Percentiles rank a stretch among this genome's conserved stretches.
phyloP scores from a whole-genome alignment of 2,113 vertebrate species.

The Dasyurus viverrinus region DNA sequence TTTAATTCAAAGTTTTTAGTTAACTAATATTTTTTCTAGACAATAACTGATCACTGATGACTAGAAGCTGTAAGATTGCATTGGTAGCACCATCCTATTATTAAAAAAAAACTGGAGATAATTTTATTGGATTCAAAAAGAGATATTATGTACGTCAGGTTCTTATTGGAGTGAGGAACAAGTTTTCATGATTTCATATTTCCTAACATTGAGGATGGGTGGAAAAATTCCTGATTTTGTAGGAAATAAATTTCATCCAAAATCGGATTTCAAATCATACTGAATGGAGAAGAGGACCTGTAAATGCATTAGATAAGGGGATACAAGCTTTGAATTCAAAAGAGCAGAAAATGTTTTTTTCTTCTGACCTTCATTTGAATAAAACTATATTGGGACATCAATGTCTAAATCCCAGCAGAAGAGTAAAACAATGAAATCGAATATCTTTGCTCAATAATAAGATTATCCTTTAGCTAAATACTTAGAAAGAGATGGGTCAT shows the following conservation, averaged over 20 bases:
- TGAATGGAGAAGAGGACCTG: not conserved
- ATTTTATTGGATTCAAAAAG: constrained; percentile 8
- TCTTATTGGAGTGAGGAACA: not conserved
- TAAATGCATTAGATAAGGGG: not conserved
- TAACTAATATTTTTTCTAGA: not conserved
- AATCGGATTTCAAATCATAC: not conserved
- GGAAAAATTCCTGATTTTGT: not conserved
- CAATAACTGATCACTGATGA: not conserved
- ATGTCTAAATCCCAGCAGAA: not conserved
- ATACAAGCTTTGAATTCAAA: not conserved
- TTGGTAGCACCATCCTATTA: not conserved
- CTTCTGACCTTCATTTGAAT: not conserved
- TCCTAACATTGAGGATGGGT: not conserved
- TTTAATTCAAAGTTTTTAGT: not conserved
- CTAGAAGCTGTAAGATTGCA: not conserved
- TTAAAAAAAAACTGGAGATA: not conserved
- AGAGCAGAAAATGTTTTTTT: not conserved
- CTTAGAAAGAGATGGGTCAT: not conserved
- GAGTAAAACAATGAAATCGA: not conserved
- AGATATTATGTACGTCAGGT: not conserved
- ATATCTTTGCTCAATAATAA: constrained; percentile 34
- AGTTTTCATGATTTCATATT: constrained; percentile 7
- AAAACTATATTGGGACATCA: not conserved
- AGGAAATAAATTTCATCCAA: not conserved
- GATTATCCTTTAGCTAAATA: not conserved